Evolutionary conservation across 2,113 vertebrate species (phyloP).

Genomic region (Ceyx cyanopectus): DNA sequence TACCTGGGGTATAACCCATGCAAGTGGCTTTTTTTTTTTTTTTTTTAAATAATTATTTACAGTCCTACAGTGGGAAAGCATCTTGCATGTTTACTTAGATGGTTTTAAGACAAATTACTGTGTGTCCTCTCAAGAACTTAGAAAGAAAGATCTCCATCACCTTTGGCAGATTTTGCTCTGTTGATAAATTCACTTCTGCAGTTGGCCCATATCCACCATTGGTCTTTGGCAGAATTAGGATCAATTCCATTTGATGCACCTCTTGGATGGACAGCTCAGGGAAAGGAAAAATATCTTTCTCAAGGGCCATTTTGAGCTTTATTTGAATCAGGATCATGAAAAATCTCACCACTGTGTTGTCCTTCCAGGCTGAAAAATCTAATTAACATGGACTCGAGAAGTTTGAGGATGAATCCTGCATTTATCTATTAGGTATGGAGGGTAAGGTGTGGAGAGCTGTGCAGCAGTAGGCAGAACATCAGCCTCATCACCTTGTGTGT

Average conservation of each 20-base stretch:
- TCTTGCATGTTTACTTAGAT: not conserved
- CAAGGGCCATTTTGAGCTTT: not conserved
- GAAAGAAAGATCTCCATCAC: not conserved
- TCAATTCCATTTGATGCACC: not conserved
- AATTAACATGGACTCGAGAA: not conserved
- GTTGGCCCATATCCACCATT: not conserved
- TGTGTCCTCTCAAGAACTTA: not conserved
- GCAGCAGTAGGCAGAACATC: not conserved
- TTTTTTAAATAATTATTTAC: not conserved
- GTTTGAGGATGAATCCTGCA: not conserved
- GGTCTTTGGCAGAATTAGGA: not conserved
- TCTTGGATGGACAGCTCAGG: not conserved
- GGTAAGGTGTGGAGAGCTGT: not conserved
- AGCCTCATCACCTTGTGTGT: not conserved
- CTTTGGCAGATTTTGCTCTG: not conserved
- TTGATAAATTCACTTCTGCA: not conserved
- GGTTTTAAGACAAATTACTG: not conserved
- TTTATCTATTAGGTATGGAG: not conserved
- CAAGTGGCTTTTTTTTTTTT: not conserved
- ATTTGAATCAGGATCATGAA: not conserved
- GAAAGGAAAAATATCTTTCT: not conserved
- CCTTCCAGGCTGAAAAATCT: not conserved
- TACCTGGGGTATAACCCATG: not conserved
- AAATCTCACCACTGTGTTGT: not conserved
- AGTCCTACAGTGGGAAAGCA: not conserved